Evolutionary conservation across 2,797 vertebrate genomes (phyloP).

Genomic region (Coregonus sp.): DNA sequence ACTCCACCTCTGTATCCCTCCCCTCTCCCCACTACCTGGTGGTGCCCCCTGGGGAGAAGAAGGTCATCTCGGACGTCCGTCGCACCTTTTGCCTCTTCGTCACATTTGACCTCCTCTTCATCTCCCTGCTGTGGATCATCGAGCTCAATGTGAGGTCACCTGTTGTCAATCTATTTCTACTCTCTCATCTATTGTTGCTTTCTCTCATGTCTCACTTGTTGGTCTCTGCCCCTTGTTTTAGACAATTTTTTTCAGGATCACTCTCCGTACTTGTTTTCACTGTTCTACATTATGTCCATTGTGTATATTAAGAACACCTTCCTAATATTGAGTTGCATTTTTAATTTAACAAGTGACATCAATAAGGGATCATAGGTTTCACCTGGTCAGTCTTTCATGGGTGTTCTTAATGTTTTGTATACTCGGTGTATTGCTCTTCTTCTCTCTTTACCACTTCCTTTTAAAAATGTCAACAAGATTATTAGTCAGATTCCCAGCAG

Average conservation of each 20-base stretch:
- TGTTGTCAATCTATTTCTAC: too few relatives aligned
- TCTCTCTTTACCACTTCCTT: background rate
- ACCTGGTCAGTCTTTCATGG: too few relatives aligned
- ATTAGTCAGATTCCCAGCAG: background rate
- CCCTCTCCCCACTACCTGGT: slow-evolving; percentile 71
- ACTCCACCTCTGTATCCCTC: slow-evolving; percentile 79
- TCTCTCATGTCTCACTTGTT: background rate
- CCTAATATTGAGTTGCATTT: too few relatives aligned
- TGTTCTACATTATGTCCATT: background rate
- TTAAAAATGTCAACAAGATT: background rate
- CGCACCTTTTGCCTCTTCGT: slow-evolving; percentile 98
- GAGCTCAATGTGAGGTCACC: slow-evolving; percentile 87
- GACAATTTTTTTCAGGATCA: background rate
- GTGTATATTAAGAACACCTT: too few relatives aligned
- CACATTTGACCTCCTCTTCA: slow-evolving; percentile 96
- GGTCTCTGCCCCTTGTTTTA: background rate
- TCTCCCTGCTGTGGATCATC: slow-evolving; percentile 94
- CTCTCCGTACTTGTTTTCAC: background rate
- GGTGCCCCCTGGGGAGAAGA: slow-evolving; percentile 67
- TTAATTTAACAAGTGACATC: too few relatives aligned
- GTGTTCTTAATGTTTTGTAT: too few relatives aligned
- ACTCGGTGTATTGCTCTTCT: background rate
- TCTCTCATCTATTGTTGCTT: too few relatives aligned
- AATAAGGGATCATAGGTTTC: too few relatives aligned
- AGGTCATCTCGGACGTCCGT: slow-evolving; percentile 89